Evolutionary conservation across 2,888 invertebrate genomes (phyloP).

Genomic region (Exocentrus adspersus): DNA sequence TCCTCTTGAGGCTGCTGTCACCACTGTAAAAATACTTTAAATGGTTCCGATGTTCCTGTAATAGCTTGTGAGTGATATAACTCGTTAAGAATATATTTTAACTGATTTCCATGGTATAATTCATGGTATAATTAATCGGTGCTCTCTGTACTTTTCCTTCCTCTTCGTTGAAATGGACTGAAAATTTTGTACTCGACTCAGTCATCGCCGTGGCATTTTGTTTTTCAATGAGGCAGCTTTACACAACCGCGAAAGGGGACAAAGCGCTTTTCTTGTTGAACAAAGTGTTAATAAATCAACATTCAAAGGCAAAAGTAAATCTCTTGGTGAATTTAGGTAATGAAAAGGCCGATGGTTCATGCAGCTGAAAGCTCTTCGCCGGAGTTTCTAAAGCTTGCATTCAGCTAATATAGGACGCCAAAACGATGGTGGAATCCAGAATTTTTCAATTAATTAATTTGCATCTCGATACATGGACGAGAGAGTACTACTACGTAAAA

Average conservation of each 20-base stretch:
- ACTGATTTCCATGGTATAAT: too few species aligned
- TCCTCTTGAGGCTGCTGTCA: too few species aligned
- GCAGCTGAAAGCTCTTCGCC: not conserved
- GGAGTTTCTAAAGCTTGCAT: not conserved
- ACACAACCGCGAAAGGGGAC: not conserved
- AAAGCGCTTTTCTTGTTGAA: not conserved
- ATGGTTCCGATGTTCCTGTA: too few species aligned
- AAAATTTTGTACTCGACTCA: not conserved
- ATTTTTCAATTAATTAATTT: not conserved
- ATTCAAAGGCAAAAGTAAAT: not conserved
- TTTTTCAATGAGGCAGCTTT: not conserved
- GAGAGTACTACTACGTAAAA: too few species aligned
- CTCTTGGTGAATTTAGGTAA: not conserved
- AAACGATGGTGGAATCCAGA: not conserved
- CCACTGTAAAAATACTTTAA: too few species aligned
- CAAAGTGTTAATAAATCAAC: slow-evolving; percentile 3
- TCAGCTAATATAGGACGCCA: not conserved
- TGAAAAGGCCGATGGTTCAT: not conserved
- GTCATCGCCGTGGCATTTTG: not conserved
- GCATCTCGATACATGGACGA: not conserved
- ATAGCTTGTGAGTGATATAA: too few species aligned
- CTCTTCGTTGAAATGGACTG: not conserved
- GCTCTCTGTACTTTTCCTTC: not conserved
- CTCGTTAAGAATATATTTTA: too few species aligned
- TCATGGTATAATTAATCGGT: not conserved